These are phyloP conservation scores for Caenorhabditis doughertyi DNA, from an alignment of 2,888 invertebrate species.

Conservation along the genomic window DNA sequence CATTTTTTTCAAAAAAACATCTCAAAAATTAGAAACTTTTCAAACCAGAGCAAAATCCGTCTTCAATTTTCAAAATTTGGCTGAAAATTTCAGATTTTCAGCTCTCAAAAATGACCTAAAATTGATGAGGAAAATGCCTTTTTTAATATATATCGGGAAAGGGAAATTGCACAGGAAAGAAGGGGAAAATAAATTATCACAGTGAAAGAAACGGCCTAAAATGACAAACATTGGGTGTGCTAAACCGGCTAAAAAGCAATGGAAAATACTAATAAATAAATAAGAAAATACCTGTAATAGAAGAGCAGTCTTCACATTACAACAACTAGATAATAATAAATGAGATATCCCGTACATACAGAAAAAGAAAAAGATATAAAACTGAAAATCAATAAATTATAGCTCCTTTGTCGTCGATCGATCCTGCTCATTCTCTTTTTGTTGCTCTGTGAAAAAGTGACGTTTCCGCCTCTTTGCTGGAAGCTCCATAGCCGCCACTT, in stretches of 20 bases:
- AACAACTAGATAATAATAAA: conserved; percentile 3
- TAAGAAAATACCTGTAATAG: too few species aligned
- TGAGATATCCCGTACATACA: not conserved
- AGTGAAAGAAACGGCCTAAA: not conserved
- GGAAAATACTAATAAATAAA: not conserved
- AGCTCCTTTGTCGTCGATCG: conserved; percentile 20
- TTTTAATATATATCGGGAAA: not conserved
- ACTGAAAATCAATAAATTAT: too few species aligned
- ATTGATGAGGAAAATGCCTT: too few species aligned
- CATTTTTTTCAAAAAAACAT: not conserved
- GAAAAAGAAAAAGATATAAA: too few species aligned
- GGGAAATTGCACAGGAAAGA: conserved; percentile 21
- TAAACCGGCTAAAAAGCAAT: too few species aligned
- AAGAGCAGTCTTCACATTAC: too few species aligned
- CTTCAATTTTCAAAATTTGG: too few species aligned
- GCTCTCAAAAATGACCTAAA: too few species aligned
- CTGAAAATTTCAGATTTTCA: too few species aligned
- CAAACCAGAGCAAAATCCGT: too few species aligned
- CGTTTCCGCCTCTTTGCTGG: conserved; percentile 77
- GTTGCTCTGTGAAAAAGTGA: conserved; percentile 78
- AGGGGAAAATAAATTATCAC: conserved; percentile 14
- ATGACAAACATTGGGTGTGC: not conserved
- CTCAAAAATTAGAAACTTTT: too few species aligned
- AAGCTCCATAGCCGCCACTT: conserved; percentile 83
- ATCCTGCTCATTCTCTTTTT: conserved; percentile 68